phyloP scores from a whole-genome alignment of 2,113 vertebrate species.

The Columba livia region DNA sequence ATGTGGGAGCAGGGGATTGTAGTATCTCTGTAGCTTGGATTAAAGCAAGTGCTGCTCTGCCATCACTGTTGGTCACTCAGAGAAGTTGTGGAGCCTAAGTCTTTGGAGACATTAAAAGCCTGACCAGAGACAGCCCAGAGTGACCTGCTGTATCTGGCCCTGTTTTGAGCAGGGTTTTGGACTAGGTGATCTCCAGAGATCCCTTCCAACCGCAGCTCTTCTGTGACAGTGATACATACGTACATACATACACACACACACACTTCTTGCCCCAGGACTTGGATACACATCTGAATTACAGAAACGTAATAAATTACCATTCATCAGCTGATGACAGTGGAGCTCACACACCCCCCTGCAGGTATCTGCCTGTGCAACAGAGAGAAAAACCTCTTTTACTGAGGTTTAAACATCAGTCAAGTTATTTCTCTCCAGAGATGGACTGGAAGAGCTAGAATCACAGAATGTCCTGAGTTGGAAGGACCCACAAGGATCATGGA shows the following conservation, averaged over 20 bases:
- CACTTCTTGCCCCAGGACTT: neutral
- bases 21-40: fast-evolving
- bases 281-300: neutral
- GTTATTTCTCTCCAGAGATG: neutral
- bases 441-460: neutral
- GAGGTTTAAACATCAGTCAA: neutral
- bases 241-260: neutral
- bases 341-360: neutral
- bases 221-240: neutral
- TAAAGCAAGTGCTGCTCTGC: neutral
- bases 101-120: neutral
- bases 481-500: too few relatives aligned
- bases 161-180: neutral
- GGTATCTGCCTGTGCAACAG: neutral
- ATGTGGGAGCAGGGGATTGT: neutral
- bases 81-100: neutral
- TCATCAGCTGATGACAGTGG: neutral
- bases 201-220: neutral
- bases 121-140: neutral
- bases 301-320: neutral
- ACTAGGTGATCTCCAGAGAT: neutral
- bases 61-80: neutral
- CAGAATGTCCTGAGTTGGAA: too few relatives aligned
- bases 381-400: neutral
- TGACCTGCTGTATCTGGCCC: neutral